Evolutionary conservation across 2,888 invertebrate species (phyloP).

Genomic region (Conomelus anceps): DNA sequence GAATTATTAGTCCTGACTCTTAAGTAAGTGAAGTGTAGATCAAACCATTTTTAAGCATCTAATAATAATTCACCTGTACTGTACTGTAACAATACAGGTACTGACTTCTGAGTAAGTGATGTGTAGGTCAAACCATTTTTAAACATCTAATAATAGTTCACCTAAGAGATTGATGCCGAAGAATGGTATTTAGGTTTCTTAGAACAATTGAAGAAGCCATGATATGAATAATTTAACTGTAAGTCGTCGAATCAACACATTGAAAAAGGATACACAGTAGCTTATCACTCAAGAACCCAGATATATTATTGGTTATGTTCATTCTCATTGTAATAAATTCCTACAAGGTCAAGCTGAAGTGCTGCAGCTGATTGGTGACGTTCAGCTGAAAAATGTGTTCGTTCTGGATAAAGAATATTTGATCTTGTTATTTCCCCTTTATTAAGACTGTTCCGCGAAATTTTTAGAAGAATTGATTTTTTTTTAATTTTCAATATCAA

Average conservation of each 20-base stretch:
- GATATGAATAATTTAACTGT: not conserved
- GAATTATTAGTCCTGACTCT: too few relatives aligned
- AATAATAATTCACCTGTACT: not conserved
- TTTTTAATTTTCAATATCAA: too few relatives aligned
- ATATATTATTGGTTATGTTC: not conserved
- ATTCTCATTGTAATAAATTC: too few relatives aligned
- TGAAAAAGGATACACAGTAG: not conserved
- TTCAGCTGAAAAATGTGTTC: not conserved
- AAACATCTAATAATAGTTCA: not conserved
- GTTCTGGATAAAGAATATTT: too few relatives aligned
- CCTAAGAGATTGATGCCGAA: not conserved
- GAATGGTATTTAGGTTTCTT: not conserved
- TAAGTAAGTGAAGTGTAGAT: not conserved
- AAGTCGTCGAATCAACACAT: not conserved
- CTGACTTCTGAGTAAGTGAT: too few relatives aligned
- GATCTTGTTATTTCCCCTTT: too few relatives aligned
- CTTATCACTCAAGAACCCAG: not conserved
- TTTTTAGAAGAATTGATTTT: too few relatives aligned
- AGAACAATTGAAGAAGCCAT: not conserved
- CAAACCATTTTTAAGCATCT: not conserved
- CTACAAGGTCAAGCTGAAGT: not conserved
- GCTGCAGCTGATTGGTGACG: not conserved
- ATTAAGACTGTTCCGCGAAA: too few relatives aligned
- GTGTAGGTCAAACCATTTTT: not conserved
- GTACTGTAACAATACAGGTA: too few relatives aligned